A percentile compares a stretch with the other conserved stretches of the same genome.
Conservation (phyloP, 2,113 vertebrate genomes). For the Mohoua ochrocephala region DNA sequence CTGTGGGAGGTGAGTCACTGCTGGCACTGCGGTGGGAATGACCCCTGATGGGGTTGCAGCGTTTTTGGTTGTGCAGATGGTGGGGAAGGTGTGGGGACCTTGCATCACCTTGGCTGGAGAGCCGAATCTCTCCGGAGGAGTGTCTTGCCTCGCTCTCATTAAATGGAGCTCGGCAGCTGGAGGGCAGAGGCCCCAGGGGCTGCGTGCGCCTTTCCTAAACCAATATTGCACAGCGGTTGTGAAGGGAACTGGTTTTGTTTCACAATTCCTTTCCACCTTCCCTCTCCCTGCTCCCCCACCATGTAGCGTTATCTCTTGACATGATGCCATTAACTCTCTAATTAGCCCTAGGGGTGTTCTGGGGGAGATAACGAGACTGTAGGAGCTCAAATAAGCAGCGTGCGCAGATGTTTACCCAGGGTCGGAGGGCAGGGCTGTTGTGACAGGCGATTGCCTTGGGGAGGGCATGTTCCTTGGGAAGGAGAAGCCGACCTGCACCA, state of each 20-base stretch:
- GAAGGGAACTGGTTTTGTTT: conserved; percentile 58
- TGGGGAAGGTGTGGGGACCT: not conserved
- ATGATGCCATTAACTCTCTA: conserved; percentile 62
- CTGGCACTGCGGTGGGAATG: not conserved
- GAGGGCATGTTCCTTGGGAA: conserved; percentile 3
- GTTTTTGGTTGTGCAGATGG: not conserved
- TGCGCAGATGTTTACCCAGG: conserved; percentile 68
- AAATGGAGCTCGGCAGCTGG: not conserved
- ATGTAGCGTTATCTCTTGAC: conserved; percentile 39
- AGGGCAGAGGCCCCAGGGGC: not conserved
- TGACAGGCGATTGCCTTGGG: conserved; percentile 60
- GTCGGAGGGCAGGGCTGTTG: conserved; percentile 74
- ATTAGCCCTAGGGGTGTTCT: conserved; percentile 68
- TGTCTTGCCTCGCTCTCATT: not conserved
- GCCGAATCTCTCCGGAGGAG: not conserved
- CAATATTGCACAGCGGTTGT: conserved; percentile 16
- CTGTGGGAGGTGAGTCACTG: not conserved
- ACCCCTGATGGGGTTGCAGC: not conserved
- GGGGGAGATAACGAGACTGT: conserved; percentile 42
- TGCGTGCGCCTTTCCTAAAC: not conserved
- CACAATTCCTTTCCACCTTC: conserved; percentile 37
- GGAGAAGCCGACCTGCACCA: not conserved
- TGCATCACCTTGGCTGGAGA: conserved; percentile 35
- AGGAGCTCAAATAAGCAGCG: conserved; percentile 63
- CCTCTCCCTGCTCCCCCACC: conserved; percentile 2